These are phyloP conservation scores for Heteromyza rotundicornis DNA, from an alignment of 2,888 invertebrate genomes.

Conservation along the genomic window DNA sequence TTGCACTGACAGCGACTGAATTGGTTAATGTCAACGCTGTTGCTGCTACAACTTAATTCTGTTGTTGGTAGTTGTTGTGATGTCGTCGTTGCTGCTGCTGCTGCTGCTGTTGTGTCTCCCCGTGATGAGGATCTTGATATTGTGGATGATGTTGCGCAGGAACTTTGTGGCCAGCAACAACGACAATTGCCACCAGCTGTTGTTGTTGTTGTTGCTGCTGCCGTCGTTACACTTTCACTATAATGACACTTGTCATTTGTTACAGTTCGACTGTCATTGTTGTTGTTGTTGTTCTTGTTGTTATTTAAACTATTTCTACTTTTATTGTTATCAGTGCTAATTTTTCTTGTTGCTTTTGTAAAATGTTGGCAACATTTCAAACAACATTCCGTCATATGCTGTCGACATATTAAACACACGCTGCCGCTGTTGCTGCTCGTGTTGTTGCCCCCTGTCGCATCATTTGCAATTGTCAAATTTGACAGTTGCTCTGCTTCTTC, in stretches of 20 bases:
- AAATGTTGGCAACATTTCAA: slow-evolving; percentile 28
- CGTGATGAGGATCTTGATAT: background rate
- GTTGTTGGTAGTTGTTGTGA: background rate
- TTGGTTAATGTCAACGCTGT: background rate
- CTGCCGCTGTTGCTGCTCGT: slow-evolving; percentile 12
- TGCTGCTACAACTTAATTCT: too few species aligned
- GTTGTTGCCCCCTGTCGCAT: background rate
- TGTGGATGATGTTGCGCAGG: slow-evolving; percentile 3
- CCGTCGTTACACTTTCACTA: background rate
- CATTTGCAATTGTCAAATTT: background rate
- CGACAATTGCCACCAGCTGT: background rate
- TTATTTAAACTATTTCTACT: background rate
- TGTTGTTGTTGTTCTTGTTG: slow-evolving; percentile 18
- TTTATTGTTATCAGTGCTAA: background rate
- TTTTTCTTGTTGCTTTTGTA: slow-evolving; percentile 19
- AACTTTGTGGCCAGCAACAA: slow-evolving; percentile 1
- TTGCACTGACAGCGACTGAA: background rate
- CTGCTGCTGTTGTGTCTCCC: background rate
- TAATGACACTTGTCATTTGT: slow-evolving; percentile 13
- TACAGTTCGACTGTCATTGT: background rate
- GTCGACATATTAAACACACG: slow-evolving; percentile 23
- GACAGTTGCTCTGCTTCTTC: slow-evolving; percentile 9
- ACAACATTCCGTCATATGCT: slow-evolving; percentile 20
- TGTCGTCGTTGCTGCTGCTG: slow-evolving; percentile 13
- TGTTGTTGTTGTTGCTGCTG: slow-evolving; percentile 1